Base-by-base conservation (phyloP, 2,888 invertebrate genomes). In the Leistus spinibarbis region DNA sequence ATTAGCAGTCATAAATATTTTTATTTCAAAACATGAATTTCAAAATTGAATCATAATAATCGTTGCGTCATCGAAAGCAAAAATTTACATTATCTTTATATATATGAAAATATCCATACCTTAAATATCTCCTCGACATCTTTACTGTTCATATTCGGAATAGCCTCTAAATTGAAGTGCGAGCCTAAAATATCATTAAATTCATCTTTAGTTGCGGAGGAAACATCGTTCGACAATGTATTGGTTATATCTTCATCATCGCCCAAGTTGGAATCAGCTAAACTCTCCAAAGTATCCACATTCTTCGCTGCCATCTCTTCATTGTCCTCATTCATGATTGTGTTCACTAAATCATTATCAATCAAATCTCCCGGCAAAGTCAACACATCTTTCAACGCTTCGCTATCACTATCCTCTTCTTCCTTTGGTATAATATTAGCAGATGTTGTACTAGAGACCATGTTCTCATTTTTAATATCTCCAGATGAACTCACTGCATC, bases 61-160 rank as follows among this genome's bases (percentile, higher is more conserved):
- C n/a, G n/a, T n/a, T n/a, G n/a, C n/a, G n/a, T n/a, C n/a, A n/a
- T n/a, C n/a, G n/a, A n/a, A n/a, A n/a, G n/a, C 10, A 53, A 68
- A 27, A 22, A 16, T 23, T 57, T 0, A 1, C 13, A 62, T 27
- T 66, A 40, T 56, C 22, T 4, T 5, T 22, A 56, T 57, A 68
- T 53, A 68, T 63, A 53, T 23, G n/a, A 62, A 62, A 23, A 57
- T 74, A 22, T 16, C 24, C 24, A 78, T 81, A 85, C 85, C 83
- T 96, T 95, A 85, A 97, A 95, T 82, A 96, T 93, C 84, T 96
- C 96, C 82, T 96, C 96, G 0, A 96, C 95, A 80, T 96, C 96
- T 84, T 95, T 95, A 82, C 93, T 92, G 85, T 96, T 95, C 90
- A 96, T 96, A 80, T 94, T 95, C 0, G 95, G 93, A 76, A 96